Conservation (phyloP, 2,797 vertebrate species). For the Hippopotamyrus pictus region DNA sequence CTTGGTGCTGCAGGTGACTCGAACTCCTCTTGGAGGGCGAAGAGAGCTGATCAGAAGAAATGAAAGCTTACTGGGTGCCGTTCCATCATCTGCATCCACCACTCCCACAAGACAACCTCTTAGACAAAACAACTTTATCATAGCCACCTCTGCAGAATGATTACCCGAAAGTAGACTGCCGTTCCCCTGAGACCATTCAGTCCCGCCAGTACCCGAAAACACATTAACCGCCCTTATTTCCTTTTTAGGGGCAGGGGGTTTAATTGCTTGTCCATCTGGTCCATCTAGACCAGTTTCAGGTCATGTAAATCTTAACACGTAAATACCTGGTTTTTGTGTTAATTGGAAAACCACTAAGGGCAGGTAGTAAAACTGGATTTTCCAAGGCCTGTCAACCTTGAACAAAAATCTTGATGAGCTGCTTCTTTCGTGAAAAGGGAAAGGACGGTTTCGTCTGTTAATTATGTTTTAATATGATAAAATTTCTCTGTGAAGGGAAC, state of each 20-base stretch:
- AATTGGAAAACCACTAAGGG: neutral
- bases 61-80: neutral
- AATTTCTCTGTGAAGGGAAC: conserved; percentile 54
- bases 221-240: neutral
- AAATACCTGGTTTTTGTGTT: neutral
- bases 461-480: conserved; percentile 64
- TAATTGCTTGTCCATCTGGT: neutral
- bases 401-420: neutral
- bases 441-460: neutral
- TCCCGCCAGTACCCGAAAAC: conserved; percentile 11
- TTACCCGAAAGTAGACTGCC: neutral
- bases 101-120: conserved; percentile 13
- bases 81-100: neutral
- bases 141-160: neutral
- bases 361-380: neutral
- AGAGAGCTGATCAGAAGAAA: neutral
- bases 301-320: neutral
- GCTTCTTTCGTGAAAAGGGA: neutral
- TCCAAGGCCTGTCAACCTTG: neutral
- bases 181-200: neutral
- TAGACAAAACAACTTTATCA: neutral
- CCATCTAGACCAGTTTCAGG: neutral
- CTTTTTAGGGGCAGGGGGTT: neutral
- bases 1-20: neutral
- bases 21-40: neutral